phyloP scores from a whole-genome alignment of 2,888 invertebrate species.

The Agrochola macilenta region DNA sequence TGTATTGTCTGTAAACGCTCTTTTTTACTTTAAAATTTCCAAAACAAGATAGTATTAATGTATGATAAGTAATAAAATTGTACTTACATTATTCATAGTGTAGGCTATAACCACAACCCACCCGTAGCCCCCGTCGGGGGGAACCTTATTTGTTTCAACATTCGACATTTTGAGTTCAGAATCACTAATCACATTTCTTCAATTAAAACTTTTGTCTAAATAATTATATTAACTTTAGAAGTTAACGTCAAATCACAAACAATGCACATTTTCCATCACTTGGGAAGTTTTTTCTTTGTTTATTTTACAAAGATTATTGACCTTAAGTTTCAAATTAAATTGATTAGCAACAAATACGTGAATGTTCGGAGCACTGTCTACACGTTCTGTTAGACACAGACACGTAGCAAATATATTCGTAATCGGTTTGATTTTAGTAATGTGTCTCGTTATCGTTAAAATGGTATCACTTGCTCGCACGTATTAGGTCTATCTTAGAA shows the following conservation, averaged over 20 bases:
- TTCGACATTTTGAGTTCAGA: slow-evolving; percentile 75
- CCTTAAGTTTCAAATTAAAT: slow-evolving; percentile 38
- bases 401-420: slow-evolving; percentile 68
- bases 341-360: slow-evolving; percentile 58
- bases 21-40: not conserved
- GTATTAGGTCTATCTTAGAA: slow-evolving; percentile 57
- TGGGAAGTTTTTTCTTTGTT: slow-evolving; percentile 21
- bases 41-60: not conserved
- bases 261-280: slow-evolving; percentile 66
- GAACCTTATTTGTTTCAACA: slow-evolving; percentile 81
- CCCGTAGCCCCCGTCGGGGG: slow-evolving; percentile 92
- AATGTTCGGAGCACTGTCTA: slow-evolving; percentile 53
- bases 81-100: slow-evolving; percentile 92
- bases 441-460: slow-evolving; percentile 78
- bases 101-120: slow-evolving; percentile 92
- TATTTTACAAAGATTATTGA: slow-evolving; percentile 60
- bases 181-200: slow-evolving; percentile 71
- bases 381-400: slow-evolving; percentile 57
- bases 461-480: slow-evolving; percentile 69
- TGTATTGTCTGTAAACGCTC: not conserved
- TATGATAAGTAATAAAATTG: not conserved
- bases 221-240: slow-evolving; percentile 54
- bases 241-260: slow-evolving; percentile 54
- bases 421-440: slow-evolving; percentile 81
- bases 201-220: slow-evolving; percentile 35